Percentiles rank a stretch among this genome's conserved stretches.
Evolutionary conservation across 30 jellyfish, hydroid and myxozoan genomes (phyloP).

Genomic region (Chironex yamaguchii): DNA sequence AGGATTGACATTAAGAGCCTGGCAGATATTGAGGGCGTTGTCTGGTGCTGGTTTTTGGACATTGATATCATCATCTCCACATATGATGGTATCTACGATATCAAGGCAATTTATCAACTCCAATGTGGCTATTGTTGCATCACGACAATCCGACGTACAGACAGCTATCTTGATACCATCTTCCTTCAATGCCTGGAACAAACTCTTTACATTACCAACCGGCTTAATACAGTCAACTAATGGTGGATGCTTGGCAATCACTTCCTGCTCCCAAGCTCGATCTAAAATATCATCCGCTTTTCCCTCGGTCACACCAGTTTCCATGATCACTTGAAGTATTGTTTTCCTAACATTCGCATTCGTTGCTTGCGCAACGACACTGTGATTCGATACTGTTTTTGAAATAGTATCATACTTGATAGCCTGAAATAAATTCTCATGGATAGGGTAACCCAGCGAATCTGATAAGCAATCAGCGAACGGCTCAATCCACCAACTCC

Average conservation of each 20-base stretch:
- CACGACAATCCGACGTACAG: slow-evolving; percentile 13
- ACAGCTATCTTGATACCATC: neutral
- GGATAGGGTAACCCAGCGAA: neutral
- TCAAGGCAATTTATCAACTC: neutral
- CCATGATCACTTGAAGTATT: neutral
- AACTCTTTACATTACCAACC: neutral
- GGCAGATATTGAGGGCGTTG: neutral
- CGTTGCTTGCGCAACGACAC: neutral
- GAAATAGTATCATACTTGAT: neutral
- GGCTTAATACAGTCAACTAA: neutral
- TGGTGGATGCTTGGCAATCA: neutral
- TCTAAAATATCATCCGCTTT: neutral
- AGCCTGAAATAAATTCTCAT: neutral
- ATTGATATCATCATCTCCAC: slow-evolving; percentile 8
- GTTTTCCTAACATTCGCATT: neutral
- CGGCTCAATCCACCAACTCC: slow-evolving; percentile 1
- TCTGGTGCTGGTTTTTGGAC: neutral
- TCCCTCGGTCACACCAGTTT: neutral
- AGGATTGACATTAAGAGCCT: slow-evolving; percentile 4
- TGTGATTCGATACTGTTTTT: neutral
- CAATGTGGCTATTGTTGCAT: neutral
- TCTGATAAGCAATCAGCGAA: neutral
- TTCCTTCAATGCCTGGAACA: neutral
- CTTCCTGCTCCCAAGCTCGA: neutral
- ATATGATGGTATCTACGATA: neutral